Evolutionary conservation across 2,797 vertebrate genomes (phyloP).

Genomic region (Rallus crepitans): DNA sequence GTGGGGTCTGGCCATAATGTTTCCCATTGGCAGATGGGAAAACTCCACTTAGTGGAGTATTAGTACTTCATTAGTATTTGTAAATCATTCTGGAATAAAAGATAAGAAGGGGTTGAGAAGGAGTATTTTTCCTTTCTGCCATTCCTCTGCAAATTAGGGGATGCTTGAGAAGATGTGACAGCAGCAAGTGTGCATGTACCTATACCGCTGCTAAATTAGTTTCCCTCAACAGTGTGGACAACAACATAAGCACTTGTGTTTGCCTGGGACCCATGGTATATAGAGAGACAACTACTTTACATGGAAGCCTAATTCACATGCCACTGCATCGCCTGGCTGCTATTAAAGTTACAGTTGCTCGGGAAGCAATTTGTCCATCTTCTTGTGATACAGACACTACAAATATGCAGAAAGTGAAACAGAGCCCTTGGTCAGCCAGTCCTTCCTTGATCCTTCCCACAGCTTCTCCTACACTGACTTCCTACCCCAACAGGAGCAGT

Average conservation of each 20-base stretch:
- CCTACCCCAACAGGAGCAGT: background rate
- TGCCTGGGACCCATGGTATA: background rate
- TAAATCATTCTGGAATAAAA: background rate
- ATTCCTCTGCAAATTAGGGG: background rate
- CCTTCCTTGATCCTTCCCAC: background rate
- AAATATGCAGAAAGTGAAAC: background rate
- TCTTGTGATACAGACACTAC: background rate
- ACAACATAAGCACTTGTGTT: background rate
- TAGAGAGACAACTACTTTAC: background rate
- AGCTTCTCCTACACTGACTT: background rate
- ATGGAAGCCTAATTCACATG: background rate
- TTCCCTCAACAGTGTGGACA: background rate
- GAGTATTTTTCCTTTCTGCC: background rate
- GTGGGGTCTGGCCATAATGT: background rate
- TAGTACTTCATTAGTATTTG: background rate
- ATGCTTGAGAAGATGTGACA: background rate
- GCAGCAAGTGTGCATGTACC: background rate
- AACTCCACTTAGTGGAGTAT: background rate
- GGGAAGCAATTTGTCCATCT: constrained; percentile 7
- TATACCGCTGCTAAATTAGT: background rate
- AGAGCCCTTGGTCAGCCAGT: background rate
- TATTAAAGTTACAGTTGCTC: background rate
- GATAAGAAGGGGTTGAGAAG: background rate
- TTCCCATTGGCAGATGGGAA: background rate
- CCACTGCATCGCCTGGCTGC: background rate